Conservation (phyloP, 2,113 vertebrate species). For the Oxygymnocypris stewartii region DNA sequence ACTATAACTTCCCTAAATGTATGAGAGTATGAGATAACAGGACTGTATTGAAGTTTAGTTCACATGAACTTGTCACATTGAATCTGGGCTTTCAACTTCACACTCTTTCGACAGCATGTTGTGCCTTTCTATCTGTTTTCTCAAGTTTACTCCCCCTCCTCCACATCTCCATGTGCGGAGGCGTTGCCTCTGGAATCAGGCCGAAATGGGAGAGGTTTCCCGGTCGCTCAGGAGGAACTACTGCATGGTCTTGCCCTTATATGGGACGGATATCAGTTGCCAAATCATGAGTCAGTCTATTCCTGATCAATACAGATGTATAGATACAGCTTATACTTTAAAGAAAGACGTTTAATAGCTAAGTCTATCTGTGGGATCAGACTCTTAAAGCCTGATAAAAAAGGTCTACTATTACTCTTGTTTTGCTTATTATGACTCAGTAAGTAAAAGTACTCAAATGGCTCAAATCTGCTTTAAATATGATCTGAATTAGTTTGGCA, state of each 20-base stretch:
- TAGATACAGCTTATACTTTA: not conserved
- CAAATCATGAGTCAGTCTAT: slow-evolving; percentile 60
- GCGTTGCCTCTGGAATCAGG: slow-evolving; percentile 62
- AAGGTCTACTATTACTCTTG: not conserved
- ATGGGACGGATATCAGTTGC: slow-evolving; percentile 64
- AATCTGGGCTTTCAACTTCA: not conserved
- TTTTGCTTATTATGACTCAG: slow-evolving; percentile 15
- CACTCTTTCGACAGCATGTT: not conserved
- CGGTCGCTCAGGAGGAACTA: slow-evolving; percentile 69
- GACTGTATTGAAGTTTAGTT: not conserved
- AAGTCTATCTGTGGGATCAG: not conserved
- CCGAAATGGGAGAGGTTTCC: slow-evolving; percentile 75
- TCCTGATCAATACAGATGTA: slow-evolving; percentile 22
- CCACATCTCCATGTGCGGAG: slow-evolving; percentile 58
- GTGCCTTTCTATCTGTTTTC: not conserved
- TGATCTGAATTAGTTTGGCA: not conserved
- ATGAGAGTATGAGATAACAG: not conserved
- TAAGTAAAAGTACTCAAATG: slow-evolving; percentile 1
- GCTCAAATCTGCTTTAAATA: not conserved
- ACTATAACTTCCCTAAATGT: not conserved
- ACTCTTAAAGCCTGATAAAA: not conserved
- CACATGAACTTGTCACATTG: not conserved
- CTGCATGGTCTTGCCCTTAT: slow-evolving; percentile 70
- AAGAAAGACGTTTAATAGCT: not conserved
- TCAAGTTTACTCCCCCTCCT: slow-evolving; percentile 43